A percentile compares a stretch with the other conserved stretches of the same genome.
phyloP scores from a whole-genome alignment of 1,140 invertebrate species.

The Zaprionus vittiger region DNA sequence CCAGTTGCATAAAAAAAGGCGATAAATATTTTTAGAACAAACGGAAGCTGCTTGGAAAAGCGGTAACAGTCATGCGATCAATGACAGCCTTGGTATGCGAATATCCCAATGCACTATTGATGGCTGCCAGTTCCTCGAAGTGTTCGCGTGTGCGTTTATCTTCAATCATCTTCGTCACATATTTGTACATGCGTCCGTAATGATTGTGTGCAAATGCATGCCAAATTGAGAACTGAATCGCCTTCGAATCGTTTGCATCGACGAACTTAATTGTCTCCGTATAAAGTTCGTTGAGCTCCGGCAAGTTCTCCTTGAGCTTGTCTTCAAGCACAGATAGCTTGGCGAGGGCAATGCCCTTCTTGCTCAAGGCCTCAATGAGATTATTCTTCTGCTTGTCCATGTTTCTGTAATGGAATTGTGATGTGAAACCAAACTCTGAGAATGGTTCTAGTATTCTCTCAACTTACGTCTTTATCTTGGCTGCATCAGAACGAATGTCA shows the following conservation, averaged over 20 bases:
- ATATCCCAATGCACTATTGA: conserved; percentile 89
- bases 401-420: conserved; percentile 84
- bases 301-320: conserved; percentile 84
- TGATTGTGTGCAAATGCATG: conserved; percentile 91
- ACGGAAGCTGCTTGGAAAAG: conserved; percentile 75
- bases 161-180: conserved; percentile 90
- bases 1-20: not conserved
- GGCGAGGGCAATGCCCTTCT: conserved; percentile 90
- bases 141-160: conserved; percentile 91
- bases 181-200: conserved; percentile 92
- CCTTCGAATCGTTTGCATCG: conserved; percentile 91
- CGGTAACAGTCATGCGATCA: conserved; percentile 67
- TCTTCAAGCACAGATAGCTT: conserved; percentile 86
- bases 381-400: conserved; percentile 93
- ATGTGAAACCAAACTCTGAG: not conserved
- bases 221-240: conserved; percentile 91
- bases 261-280: conserved; percentile 91
- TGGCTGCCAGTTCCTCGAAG: conserved; percentile 89
- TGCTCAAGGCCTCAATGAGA: conserved; percentile 91
- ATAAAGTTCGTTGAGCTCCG: conserved; percentile 88
- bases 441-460: too few relatives aligned
- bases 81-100: conserved; percentile 87
- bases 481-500: conserved; percentile 90
- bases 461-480: conserved; percentile 91
- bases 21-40: conserved; percentile 65